Evolutionary conservation across 2,797 vertebrate genomes (phyloP).

Genomic region (Chrosomus eos): DNA sequence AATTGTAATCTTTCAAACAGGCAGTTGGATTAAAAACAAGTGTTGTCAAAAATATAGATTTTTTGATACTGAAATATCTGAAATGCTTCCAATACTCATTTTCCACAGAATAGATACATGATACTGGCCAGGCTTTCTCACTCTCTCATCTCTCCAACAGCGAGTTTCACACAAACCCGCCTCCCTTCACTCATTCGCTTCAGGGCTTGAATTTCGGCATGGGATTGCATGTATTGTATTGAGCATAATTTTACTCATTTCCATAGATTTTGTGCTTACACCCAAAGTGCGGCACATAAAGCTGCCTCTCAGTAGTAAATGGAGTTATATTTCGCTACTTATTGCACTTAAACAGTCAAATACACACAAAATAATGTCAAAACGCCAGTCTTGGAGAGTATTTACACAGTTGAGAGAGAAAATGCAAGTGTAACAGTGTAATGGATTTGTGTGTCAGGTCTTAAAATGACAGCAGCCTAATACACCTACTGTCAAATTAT

Average conservation of each 20-base stretch:
- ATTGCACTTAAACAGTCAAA: background rate
- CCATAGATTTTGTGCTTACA: background rate
- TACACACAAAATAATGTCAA: background rate
- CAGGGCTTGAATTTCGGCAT: background rate
- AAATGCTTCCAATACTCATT: too few species aligned
- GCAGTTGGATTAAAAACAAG: too few species aligned
- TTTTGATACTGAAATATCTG: too few species aligned
- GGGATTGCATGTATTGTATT: background rate
- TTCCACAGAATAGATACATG: too few species aligned
- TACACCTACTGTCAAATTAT: background rate
- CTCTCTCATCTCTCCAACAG: too few species aligned
- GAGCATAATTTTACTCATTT: background rate
- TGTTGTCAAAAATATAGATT: too few species aligned
- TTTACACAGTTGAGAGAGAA: background rate
- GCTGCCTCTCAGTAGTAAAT: background rate
- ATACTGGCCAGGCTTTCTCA: too few species aligned
- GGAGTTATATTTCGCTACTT: background rate
- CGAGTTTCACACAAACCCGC: too few species aligned
- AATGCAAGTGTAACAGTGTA: background rate
- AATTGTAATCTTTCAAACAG: too few species aligned
- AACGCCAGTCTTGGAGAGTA: background rate
- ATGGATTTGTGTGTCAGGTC: background rate
- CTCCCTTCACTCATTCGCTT: too few species aligned
- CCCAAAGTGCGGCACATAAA: background rate
- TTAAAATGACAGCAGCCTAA: background rate